Evolutionary conservation across 2,888 invertebrate genomes (phyloP), one percentile per base, ranked within the genome.

Genomic region (Ectropis crepuscularia): DNA sequence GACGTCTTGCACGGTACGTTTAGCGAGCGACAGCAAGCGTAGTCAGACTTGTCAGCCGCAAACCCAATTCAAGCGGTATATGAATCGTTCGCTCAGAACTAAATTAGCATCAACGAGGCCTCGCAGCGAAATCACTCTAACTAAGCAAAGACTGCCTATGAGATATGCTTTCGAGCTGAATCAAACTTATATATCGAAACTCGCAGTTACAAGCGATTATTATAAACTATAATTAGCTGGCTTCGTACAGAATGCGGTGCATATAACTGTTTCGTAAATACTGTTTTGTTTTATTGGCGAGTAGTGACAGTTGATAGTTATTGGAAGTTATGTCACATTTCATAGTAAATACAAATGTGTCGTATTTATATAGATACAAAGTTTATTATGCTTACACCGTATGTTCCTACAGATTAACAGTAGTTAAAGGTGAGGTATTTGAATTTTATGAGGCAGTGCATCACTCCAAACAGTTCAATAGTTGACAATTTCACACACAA

Each of bases 181-280:
- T 81, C 85, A 89, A 89, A 90, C 86, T 86, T 83, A 83, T 79
- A 79, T 77, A 79, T 79, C 81, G 61, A 69, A 72, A 80, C 85
- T 88, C 89, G 90, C 90, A 85, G 86, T 86, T 88, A 89, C 85
- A 92, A 92, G 92, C 92, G 80, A 82, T 88, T 86, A 83, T 87
- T 85, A 74, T 83, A 87, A 90, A 90, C 88, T 90, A 90, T 86
- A 85, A 88, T 87, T 86, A 90, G 89, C 89, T 87, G 86, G 86
- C 85, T 86, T 89, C 88, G 80, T 90, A 88, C 86, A 86, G 78
- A 87, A 89, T 91, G 92, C 92, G 87, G 92, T 92, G 92, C 92
- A 89, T 68, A 83, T 82, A 83, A 84, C 81, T 85, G 80, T 82
- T 80, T 69, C 76, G 76, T 78, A 78, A 77, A 71, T 78, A 74